These are phyloP conservation scores for Stegostoma tigrinum DNA, from an alignment of 2,113 vertebrate species.

Conservation along the genomic window DNA sequence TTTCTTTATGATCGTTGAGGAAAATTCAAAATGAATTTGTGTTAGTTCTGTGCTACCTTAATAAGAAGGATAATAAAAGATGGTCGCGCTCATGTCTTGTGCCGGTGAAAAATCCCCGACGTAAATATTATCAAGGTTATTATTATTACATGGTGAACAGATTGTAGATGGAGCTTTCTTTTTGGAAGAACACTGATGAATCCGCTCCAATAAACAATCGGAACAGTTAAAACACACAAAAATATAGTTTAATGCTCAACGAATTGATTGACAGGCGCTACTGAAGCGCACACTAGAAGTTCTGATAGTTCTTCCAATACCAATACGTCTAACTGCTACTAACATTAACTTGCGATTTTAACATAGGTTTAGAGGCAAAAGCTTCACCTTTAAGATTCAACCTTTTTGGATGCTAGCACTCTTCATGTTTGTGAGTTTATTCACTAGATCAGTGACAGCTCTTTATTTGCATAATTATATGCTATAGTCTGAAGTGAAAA, in stretches of 20 bases:
- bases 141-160: not conserved
- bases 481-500: conserved; percentile 97
- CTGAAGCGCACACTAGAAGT: conserved; percentile 3
- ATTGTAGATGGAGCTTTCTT: not conserved
- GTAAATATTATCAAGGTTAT: not conserved
- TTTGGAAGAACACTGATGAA: not conserved
- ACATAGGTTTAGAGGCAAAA: conserved; percentile 17
- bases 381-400: conserved; percentile 33
- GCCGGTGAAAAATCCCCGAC: not conserved
- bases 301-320: not conserved
- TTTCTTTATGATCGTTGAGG: not conserved
- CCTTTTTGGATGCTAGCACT: conserved; percentile 22
- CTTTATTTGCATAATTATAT: conserved; percentile 99
- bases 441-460: conserved; percentile 95
- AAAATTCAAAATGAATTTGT: not conserved
- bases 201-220: not conserved
- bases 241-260: not conserved
- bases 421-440: conserved; percentile 70
- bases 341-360: conserved; percentile 19
- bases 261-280: conserved; percentile 27
- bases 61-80: not conserved
- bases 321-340: not conserved
- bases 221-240: not conserved
- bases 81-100: not conserved
- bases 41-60: not conserved